These are phyloP conservation scores for Sebastes oblongus DNA, from an alignment of 2,797 vertebrate genomes.

Conservation along the genomic window DNA sequence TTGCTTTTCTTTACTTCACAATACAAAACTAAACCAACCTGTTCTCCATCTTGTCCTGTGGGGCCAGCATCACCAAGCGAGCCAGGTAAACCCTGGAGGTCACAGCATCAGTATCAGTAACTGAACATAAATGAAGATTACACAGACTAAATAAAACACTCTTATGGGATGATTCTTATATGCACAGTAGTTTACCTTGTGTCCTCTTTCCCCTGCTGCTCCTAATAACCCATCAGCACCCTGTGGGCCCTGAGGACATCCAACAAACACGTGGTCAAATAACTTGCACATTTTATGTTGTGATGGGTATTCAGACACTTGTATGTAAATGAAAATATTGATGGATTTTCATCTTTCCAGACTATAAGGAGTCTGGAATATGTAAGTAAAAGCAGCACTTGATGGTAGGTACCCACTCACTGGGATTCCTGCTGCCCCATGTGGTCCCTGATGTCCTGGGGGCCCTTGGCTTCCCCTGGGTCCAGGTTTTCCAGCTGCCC, in stretches of 20 bases:
- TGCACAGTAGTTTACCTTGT: constrained; percentile 76
- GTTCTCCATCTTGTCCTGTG: constrained; percentile 83
- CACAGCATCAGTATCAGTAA: constrained; percentile 1
- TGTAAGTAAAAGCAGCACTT: constrained; percentile 19
- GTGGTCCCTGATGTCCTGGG: constrained; percentile 76
- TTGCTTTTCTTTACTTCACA: not conserved
- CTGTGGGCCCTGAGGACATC: constrained; percentile 68
- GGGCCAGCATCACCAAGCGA: constrained; percentile 76
- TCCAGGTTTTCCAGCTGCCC: constrained; percentile 82
- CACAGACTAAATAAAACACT: not conserved
- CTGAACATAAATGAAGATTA: not conserved
- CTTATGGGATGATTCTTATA: not conserved
- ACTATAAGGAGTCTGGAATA: not conserved
- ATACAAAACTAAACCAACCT: constrained; percentile 76
- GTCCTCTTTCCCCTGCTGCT: constrained; percentile 80
- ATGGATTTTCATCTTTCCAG: not conserved
- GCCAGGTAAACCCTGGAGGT: constrained; percentile 81
- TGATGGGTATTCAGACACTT: not conserved
- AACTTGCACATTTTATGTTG: not conserved
- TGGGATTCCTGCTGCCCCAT: constrained; percentile 81
- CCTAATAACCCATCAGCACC: constrained; percentile 81
- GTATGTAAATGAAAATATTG: not conserved
- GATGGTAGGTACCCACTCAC: constrained; percentile 81
- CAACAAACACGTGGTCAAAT: not conserved
- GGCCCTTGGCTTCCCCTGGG: constrained; percentile 79